Evolutionary conservation across 2,888 invertebrate genomes (phyloP).

Genomic region (Plebejus argus): DNA sequence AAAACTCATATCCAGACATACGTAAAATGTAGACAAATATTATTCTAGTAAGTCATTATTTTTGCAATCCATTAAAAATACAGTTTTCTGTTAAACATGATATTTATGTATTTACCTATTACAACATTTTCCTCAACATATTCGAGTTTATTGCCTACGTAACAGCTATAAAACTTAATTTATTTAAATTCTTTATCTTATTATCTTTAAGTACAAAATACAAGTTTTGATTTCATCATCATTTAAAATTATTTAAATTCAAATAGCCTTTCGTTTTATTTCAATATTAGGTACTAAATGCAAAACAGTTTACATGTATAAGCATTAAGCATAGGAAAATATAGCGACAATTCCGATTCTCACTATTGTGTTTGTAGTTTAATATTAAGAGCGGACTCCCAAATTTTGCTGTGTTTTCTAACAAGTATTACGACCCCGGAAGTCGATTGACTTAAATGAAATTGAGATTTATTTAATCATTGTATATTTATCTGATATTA

Average conservation of each 20-base stretch:
- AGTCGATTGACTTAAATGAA: too few relatives aligned
- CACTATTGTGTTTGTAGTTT: background rate
- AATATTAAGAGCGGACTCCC: too few relatives aligned
- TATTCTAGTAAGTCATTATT: background rate
- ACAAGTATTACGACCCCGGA: too few relatives aligned
- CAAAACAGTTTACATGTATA: background rate
- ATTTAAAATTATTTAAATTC: background rate
- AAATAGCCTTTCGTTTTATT: background rate
- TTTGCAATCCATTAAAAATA: background rate
- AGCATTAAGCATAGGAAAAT: conserved; percentile 6
- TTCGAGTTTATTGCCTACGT: background rate
- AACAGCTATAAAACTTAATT: background rate
- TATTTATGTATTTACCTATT: background rate
- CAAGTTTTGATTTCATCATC: background rate
- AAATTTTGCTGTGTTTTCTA: too few relatives aligned
- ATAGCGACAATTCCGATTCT: conserved; percentile 3
- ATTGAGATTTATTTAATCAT: too few relatives aligned
- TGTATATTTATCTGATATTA: too few relatives aligned
- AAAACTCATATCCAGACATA: background rate
- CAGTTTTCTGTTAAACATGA: background rate
- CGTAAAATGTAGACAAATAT: background rate
- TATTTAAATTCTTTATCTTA: too few relatives aligned
- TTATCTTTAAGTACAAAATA: background rate
- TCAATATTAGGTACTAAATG: conserved; percentile 10
- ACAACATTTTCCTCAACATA: background rate